phyloP scores from a whole-genome alignment of 2,113 vertebrate genomes.

The Rallus limicola region DNA sequence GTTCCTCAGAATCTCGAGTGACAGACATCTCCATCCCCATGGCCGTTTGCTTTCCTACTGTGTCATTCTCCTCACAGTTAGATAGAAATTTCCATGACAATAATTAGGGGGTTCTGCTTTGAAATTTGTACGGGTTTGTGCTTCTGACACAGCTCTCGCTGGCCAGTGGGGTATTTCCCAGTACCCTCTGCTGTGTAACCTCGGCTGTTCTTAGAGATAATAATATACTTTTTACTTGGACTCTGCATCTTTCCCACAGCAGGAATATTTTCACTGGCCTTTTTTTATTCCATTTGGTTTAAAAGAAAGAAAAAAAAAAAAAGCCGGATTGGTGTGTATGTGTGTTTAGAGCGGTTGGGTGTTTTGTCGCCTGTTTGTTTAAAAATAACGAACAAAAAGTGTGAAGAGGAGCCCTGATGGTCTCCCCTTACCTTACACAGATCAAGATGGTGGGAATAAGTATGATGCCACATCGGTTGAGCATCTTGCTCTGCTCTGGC shows the following conservation, averaged over 20 bases:
- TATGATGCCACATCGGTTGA: fast-evolving
- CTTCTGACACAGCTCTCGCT: neutral
- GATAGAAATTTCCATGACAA: constrained; percentile 14
- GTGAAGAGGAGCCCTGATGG: neutral
- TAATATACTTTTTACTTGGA: constrained; percentile 42
- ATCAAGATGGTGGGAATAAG: neutral
- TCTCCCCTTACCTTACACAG: neutral
- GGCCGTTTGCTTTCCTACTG: neutral
- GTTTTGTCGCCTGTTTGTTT: neutral
- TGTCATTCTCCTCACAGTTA: neutral
- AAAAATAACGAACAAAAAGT: neutral
- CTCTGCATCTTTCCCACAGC: constrained; percentile 42
- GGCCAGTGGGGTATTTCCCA: constrained; percentile 29
- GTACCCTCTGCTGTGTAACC: neutral
- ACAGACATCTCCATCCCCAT: neutral
- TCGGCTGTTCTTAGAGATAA: constrained; percentile 56
- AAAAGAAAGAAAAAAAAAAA: neutral
- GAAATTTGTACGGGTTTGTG: neutral
- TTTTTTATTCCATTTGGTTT: neutral
- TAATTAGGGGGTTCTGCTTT: constrained; percentile 53
- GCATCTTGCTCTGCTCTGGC: neutral
- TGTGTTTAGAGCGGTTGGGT: neutral
- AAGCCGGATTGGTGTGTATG: neutral
- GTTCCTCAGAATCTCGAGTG: neutral
- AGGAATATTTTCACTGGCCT: constrained; percentile 20